Percentiles rank a stretch among this genome's conserved stretches.
Conservation (phyloP, 2,797 vertebrate species). For the Poecile montanus region DNA sequence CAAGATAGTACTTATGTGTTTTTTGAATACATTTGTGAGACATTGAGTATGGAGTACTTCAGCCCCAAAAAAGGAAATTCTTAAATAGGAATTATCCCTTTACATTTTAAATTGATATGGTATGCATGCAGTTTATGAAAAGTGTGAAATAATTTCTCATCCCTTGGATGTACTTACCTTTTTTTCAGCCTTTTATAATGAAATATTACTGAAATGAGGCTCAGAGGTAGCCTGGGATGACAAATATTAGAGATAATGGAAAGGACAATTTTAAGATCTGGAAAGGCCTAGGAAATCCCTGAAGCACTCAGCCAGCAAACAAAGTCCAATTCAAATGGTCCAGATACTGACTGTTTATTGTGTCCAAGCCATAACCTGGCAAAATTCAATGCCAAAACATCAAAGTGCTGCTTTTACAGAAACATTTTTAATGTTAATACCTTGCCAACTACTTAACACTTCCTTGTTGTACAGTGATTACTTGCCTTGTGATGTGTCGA, state of each 20-base stretch:
- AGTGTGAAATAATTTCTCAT: not conserved
- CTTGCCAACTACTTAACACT: slow-evolving; percentile 5
- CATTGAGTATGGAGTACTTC: not conserved
- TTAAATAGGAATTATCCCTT: not conserved
- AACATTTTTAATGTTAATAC: not conserved
- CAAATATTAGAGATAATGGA: not conserved
- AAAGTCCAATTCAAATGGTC: not conserved
- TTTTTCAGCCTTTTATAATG: not conserved
- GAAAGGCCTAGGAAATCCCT: not conserved
- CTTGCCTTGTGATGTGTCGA: not conserved
- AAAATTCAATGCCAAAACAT: not conserved
- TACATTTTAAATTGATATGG: not conserved
- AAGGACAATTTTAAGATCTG: not conserved
- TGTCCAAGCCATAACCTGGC: not conserved
- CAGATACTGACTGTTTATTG: fast-evolving
- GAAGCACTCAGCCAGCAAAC: not conserved
- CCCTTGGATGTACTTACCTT: not conserved
- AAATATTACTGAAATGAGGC: not conserved
- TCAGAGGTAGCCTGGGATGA: not conserved
- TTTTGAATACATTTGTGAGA: not conserved
- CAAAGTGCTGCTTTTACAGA: not conserved
- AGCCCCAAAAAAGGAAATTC: not conserved
- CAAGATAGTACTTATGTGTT: slow-evolving; percentile 4
- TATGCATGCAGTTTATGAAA: not conserved
- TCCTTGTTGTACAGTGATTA: not conserved